phyloP scores from a whole-genome alignment of 2,113 vertebrate species.

The Myrmophylax atrothorax region DNA sequence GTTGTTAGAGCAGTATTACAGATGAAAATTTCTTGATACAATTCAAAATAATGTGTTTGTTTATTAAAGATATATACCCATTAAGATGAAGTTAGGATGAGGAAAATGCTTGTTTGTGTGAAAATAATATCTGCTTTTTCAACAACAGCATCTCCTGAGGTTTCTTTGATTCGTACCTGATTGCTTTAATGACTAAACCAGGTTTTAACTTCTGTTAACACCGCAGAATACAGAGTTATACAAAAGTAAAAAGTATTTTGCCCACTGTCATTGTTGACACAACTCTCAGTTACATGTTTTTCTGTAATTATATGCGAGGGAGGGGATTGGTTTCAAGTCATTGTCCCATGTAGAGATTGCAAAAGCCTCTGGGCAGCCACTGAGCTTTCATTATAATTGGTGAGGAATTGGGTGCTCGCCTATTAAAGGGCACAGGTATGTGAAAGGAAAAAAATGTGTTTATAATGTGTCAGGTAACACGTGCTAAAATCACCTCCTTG shows the following conservation, averaged over 20 bases:
- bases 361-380: not conserved
- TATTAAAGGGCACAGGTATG: accelerated
- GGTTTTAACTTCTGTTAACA: conserved; percentile 2
- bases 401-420: not conserved
- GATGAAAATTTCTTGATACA: conserved; percentile 21
- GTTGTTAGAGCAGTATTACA: not conserved
- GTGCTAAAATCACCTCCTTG: not conserved
- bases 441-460: not conserved
- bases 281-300: not conserved
- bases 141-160: conserved; percentile 23
- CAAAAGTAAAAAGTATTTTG: not conserved
- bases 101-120: conserved; percentile 41
- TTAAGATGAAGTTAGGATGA: conserved; percentile 13
- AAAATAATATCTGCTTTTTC: conserved; percentile 43
- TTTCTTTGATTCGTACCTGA: conserved; percentile 39
- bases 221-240: not conserved
- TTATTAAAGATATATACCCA: conserved; percentile 37
- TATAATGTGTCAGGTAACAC: not conserved
- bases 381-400: not conserved
- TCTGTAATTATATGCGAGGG: not conserved
- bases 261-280: not conserved
- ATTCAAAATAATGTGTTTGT: conserved; percentile 41
- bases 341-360: not conserved
- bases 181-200: conserved; percentile 37
- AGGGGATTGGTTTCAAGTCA: not conserved